Evolutionary conservation across 2,113 vertebrate species (phyloP).

Genomic region (Potamarius usumacintae): DNA sequence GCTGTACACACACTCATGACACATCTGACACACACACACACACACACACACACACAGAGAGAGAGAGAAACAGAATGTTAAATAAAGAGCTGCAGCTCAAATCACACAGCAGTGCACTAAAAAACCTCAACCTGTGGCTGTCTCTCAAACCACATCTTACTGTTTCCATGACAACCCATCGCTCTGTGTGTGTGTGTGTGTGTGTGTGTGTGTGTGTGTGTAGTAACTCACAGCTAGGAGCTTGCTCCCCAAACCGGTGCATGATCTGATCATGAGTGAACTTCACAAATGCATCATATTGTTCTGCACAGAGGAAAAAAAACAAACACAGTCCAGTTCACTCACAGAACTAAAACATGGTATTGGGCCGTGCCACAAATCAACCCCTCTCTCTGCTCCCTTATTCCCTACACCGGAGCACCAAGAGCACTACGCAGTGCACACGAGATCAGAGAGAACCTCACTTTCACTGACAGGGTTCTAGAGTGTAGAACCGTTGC

Average conservation of each 20-base stretch:
- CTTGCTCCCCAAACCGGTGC: conserved; percentile 98
- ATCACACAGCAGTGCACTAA: background rate
- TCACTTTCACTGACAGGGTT: background rate
- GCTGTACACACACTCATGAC: conserved; percentile 2
- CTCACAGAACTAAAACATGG: background rate
- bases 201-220: background rate
- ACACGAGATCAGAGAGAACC: background rate
- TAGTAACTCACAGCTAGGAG: conserved; percentile 93
- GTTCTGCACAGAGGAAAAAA: conserved; percentile 76
- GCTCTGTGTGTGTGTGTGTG: background rate
- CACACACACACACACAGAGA: no score
- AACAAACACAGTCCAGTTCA: background rate
- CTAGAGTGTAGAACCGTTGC: background rate
- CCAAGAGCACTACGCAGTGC: background rate
- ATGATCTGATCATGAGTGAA: conserved; percentile 99
- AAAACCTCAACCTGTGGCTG: background rate
- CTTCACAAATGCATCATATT: conserved; percentile 99
- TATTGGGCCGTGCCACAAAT: background rate
- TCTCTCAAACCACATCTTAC: background rate
- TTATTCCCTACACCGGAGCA: background rate
- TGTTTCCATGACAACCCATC: background rate
- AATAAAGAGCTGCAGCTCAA: background rate
- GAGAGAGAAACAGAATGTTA: background rate
- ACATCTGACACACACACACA: background rate
- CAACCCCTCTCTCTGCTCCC: background rate